These are phyloP conservation scores for Lycodopsis pacificus DNA, from an alignment of 2,797 vertebrate species.

Conservation along the genomic window DNA sequence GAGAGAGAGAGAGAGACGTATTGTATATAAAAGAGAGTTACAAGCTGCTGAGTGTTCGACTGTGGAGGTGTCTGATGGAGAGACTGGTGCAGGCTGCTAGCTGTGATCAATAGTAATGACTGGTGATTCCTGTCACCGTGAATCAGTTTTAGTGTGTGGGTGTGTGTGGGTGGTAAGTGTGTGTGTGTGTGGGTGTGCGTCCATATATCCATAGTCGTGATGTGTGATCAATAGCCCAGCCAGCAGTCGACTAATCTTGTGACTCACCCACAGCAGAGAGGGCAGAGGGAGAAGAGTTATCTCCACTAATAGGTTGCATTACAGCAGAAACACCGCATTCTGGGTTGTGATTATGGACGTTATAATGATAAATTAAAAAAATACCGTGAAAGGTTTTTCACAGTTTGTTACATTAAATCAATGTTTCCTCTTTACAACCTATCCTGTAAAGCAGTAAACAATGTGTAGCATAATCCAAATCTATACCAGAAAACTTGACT, in stretches of 20 bases:
- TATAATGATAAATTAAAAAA: conserved; percentile 24
- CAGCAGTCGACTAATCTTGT: conserved; percentile 53
- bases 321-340: conserved; percentile 17
- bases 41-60: conserved; percentile 56
- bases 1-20: conserved; percentile 56
- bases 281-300: conserved; percentile 30
- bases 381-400: not conserved
- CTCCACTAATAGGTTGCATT: conserved; percentile 39
- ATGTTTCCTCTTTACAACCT: not conserved
- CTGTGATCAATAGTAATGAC: conserved; percentile 75
- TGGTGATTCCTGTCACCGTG: conserved; percentile 65
- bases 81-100: conserved; percentile 34
- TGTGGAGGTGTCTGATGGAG: conserved; percentile 14
- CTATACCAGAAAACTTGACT: not conserved
- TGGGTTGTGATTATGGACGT: conserved; percentile 11
- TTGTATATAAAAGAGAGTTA: conserved; percentile 58
- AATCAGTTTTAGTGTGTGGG: conserved; percentile 57
- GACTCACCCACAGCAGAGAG: conserved; percentile 41
- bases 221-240: conserved; percentile 65
- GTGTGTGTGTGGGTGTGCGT: conserved; percentile 20
- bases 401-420: not conserved
- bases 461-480: not conserved
- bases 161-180: conserved; percentile 33
- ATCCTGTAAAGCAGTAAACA: conserved; percentile 4
- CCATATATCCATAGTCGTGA: conserved; percentile 61